phyloP scores from a whole-genome alignment of 1,140 invertebrate genomes.

The Luehdorfia chinensis region DNA sequence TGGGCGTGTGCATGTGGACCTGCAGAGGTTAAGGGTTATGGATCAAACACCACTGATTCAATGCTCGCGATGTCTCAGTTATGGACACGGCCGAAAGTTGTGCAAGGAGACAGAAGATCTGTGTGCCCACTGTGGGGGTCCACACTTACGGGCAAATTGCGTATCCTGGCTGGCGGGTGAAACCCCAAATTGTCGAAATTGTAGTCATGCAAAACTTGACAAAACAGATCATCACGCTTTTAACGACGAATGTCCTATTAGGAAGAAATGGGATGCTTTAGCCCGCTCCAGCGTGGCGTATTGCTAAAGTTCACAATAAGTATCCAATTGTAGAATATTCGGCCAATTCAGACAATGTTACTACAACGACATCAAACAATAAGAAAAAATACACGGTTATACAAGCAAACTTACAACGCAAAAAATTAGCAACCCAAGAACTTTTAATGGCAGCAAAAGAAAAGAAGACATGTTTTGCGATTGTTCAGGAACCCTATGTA shows the following conservation, averaged over 20 bases:
- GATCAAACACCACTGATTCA: background rate
- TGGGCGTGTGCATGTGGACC: background rate
- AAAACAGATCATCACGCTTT: slow-evolving; percentile 2
- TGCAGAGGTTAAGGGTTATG: background rate
- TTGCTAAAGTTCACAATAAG: background rate
- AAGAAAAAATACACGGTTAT: too few species aligned
- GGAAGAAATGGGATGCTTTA: background rate
- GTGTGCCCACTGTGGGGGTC: background rate
- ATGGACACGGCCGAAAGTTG: background rate
- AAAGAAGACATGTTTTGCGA: too few species aligned
- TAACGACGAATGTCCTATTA: background rate
- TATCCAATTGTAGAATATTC: too few species aligned
- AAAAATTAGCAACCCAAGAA: too few species aligned
- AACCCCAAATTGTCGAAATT: background rate
- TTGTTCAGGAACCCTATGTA: too few species aligned
- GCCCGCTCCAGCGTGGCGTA: background rate
- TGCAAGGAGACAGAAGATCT: background rate
- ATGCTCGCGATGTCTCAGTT: background rate
- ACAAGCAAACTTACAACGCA: too few species aligned
- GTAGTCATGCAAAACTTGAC: background rate
- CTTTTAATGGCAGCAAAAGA: too few species aligned
- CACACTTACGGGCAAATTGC: background rate
- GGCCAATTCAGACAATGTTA: too few species aligned
- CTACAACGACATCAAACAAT: too few species aligned
- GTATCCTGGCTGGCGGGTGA: background rate